A percentile compares a stretch with the other conserved stretches of the same genome.
Evolutionary conservation across 2,797 vertebrate species (phyloP).

Genomic region (Decapterus maruadsi): DNA sequence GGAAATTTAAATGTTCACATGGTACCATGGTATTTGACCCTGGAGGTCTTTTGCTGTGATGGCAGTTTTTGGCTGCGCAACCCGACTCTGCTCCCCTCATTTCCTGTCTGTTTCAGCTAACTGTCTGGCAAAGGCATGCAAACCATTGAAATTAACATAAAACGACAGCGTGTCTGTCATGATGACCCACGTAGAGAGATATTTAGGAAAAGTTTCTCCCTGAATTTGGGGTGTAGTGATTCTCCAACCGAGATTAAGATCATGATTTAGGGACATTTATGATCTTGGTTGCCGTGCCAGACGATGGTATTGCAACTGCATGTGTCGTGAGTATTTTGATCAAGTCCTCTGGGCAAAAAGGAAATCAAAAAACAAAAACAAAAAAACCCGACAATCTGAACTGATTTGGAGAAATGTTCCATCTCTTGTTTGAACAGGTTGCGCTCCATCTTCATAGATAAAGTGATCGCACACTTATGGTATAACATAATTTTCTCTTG

Average conservation of each 20-base stretch:
- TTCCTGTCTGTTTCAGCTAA: neutral
- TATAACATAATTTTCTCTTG: neutral
- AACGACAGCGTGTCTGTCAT: neutral
- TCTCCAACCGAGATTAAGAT: too few species aligned
- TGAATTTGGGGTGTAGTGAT: neutral
- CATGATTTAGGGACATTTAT: too few species aligned
- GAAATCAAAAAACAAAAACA: too few species aligned
- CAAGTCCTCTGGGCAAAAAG: too few species aligned
- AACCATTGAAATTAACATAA: neutral
- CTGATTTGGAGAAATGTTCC: too few species aligned
- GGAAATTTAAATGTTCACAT: neutral
- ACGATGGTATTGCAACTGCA: too few species aligned
- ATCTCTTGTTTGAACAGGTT: neutral
- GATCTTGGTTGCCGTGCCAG: too few species aligned
- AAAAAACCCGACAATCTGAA: too few species aligned
- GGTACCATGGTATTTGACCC: slow-evolving; percentile 45
- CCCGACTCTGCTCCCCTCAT: slow-evolving; percentile 9
- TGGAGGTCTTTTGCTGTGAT: slow-evolving; percentile 29
- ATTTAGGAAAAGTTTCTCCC: neutral
- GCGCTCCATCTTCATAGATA: neutral
- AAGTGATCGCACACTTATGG: neutral
- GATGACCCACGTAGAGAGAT: neutral
- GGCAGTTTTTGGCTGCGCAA: slow-evolving; percentile 42
- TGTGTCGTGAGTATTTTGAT: too few species aligned
- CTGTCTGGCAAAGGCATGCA: neutral